Evolutionary conservation across 2,113 vertebrate species (phyloP).

Genomic region (Talpa occidentalis): DNA sequence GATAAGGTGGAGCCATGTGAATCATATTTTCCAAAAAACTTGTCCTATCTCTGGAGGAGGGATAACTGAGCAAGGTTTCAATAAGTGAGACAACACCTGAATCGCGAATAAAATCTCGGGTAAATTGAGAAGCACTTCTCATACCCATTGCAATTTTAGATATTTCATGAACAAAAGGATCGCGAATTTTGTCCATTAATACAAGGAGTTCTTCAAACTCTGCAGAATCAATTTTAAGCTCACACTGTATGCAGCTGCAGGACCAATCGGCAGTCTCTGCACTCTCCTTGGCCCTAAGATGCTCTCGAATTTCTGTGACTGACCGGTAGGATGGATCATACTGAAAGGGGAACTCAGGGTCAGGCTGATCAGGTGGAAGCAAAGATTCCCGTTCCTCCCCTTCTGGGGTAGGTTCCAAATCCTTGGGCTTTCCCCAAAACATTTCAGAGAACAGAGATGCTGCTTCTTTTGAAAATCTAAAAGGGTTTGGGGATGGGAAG

Average conservation of each 20-base stretch:
- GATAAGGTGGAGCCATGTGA: constrained; percentile 68
- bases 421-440: constrained; percentile 52
- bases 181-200: constrained; percentile 58
- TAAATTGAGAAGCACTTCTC: constrained; percentile 74
- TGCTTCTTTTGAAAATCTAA: constrained; percentile 60
- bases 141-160: constrained; percentile 74
- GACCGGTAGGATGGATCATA: constrained; percentile 68
- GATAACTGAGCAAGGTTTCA: constrained; percentile 74
- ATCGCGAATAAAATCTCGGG: constrained; percentile 73
- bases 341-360: constrained; percentile 62
- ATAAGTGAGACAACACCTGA: constrained; percentile 75
- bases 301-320: constrained; percentile 71
- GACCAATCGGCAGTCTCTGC: constrained; percentile 65
- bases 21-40: constrained; percentile 71
- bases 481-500: constrained; percentile 57
- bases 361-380: not conserved
- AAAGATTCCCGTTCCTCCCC: constrained; percentile 59
- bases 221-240: constrained; percentile 73
- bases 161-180: constrained; percentile 74
- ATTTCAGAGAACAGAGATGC: constrained; percentile 38
- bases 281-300: constrained; percentile 71
- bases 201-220: constrained; percentile 74
- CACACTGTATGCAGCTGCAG: constrained; percentile 77
- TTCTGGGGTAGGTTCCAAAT: constrained; percentile 19
- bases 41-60: constrained; percentile 66